Percentiles rank a stretch among this genome's conserved stretches.
Conservation (phyloP, 2,888 invertebrate genomes). For the Thymelicus acteon region DNA sequence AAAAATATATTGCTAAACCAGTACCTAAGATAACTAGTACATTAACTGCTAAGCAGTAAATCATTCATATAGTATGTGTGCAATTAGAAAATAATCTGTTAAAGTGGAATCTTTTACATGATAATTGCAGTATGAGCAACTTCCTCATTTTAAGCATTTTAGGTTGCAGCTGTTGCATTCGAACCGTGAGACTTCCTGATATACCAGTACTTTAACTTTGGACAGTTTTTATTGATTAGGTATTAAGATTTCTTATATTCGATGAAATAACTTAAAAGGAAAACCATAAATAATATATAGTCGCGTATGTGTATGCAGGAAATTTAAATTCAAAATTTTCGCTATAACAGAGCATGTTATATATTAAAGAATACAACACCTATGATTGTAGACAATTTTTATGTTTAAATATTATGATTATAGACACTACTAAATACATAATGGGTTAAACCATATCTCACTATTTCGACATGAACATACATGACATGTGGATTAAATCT, state of each 20-base stretch:
- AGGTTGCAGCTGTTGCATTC: slow-evolving; percentile 8
- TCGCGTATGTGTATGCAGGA: no score
- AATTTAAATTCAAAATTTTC: no score
- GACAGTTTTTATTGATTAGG: no score
- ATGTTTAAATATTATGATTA: not conserved
- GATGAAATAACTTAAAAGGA: no score
- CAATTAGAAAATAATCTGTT: slow-evolving; percentile 17
- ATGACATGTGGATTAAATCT: slow-evolving; percentile 32
- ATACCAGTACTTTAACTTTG: not conserved
- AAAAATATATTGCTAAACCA: not conserved
- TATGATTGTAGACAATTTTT: no score
- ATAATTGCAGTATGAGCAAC: slow-evolving; percentile 14
- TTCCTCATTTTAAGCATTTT: slow-evolving; percentile 23
- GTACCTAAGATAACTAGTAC: no score
- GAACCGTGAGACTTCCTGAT: slow-evolving; percentile 11
- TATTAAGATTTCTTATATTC: no score
- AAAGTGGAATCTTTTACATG: slow-evolving; percentile 16
- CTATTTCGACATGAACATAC: slow-evolving; percentile 26
- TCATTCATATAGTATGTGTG: slow-evolving; percentile 24
- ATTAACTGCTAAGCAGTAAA: slow-evolving; percentile 15
- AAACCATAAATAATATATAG: no score
- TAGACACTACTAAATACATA: not conserved
- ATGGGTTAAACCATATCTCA: slow-evolving; percentile 5
- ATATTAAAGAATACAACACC: no score
- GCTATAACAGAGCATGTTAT: no score